Conservation (phyloP, 2,888 invertebrate species). For the Eupithecia tripunctaria region DNA sequence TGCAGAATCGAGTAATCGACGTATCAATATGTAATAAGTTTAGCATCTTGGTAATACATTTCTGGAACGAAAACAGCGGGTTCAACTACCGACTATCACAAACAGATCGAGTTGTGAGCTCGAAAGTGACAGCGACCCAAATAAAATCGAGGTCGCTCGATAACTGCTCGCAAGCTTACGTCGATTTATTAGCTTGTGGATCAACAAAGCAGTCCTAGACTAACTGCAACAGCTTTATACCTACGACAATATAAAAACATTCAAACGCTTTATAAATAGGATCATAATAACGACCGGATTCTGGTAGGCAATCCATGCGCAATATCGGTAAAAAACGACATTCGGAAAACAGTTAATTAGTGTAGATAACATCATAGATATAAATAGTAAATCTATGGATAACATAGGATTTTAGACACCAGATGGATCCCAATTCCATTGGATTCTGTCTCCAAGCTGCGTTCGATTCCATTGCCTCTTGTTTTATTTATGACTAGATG, state of each 20-base stretch:
- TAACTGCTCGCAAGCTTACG: background rate
- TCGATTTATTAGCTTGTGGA: background rate
- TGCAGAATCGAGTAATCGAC: background rate
- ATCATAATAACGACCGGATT: background rate
- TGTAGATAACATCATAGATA: no score
- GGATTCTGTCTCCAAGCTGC: background rate
- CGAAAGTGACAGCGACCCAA: constrained; percentile 19
- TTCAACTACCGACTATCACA: constrained; percentile 8
- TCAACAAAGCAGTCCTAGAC: background rate
- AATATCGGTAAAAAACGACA: background rate
- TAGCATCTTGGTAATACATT: background rate
- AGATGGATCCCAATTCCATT: background rate
- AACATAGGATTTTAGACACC: background rate
- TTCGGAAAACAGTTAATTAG: background rate
- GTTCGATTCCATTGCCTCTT: background rate
- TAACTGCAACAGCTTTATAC: background rate
- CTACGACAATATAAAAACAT: background rate
- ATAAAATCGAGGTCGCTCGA: constrained; percentile 16
- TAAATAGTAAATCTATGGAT: no score
- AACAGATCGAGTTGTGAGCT: constrained; percentile 18
- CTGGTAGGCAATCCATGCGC: background rate
- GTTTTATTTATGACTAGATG: no score
- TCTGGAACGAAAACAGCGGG: background rate
- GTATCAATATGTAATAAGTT: background rate
- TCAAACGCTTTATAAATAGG: background rate